phyloP scores from a whole-genome alignment of 2,113 vertebrate genomes.

The Callipepla squamata region DNA sequence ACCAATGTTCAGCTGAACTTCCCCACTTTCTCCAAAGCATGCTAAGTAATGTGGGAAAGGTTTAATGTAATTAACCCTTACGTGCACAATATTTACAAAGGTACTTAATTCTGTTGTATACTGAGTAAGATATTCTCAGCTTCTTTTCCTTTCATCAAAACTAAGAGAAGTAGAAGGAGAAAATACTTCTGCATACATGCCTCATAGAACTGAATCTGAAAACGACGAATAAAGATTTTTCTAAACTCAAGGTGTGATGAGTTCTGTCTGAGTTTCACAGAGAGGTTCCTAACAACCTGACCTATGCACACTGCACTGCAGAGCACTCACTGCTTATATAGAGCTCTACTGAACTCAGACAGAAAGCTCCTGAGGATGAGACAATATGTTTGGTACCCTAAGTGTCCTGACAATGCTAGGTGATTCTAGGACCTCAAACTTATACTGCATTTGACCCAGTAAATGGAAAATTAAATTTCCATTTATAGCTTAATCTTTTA shows the following conservation, averaged over 20 bases:
- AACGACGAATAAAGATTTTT: background rate
- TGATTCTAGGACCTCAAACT: background rate
- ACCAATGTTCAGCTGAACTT: background rate
- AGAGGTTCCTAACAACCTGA: background rate
- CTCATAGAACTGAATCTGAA: background rate
- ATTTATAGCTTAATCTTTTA: background rate
- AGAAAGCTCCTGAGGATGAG: background rate
- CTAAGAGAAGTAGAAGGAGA: background rate
- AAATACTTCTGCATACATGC: background rate
- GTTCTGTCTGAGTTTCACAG: background rate
- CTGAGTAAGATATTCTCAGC: background rate
- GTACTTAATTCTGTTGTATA: background rate
- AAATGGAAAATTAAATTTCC: background rate
- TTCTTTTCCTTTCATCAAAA: background rate
- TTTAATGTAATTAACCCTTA: background rate
- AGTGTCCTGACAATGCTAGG: background rate
- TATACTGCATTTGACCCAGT: background rate
- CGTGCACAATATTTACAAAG: background rate
- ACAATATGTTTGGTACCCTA: background rate
- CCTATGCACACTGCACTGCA: background rate
- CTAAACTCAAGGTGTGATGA: background rate
- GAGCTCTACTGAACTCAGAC: background rate
- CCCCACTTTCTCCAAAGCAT: background rate
- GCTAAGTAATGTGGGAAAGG: background rate
- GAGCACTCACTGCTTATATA: background rate